These are phyloP conservation scores for Tipula helvola DNA, from an alignment of 2,888 invertebrate species.

Conservation along the genomic window DNA sequence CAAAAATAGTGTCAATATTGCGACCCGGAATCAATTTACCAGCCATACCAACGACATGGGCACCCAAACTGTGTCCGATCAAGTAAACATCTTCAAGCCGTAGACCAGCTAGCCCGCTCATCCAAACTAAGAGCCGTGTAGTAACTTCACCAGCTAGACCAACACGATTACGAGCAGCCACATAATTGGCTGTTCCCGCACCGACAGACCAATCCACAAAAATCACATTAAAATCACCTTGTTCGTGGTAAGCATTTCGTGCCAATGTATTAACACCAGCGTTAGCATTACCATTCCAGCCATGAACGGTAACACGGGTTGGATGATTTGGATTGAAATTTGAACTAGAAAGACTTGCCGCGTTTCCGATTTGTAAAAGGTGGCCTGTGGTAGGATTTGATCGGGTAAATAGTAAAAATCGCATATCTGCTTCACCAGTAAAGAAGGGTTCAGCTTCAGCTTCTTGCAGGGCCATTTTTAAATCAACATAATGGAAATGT, in stretches of 20 bases:
- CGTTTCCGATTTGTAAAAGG: not conserved
- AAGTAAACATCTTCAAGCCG: conserved; percentile 36
- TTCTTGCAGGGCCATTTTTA: not conserved
- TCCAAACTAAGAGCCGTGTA: not conserved
- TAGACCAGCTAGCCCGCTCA: conserved; percentile 22
- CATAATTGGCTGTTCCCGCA: conserved; percentile 42
- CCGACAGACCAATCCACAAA: conserved; percentile 47
- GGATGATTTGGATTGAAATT: not conserved
- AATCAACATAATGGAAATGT: not conserved
- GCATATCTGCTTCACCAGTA: not conserved
- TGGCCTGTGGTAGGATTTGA: not conserved
- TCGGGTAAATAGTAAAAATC: not conserved
- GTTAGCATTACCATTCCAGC: conserved; percentile 24
- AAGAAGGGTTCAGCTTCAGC: not conserved
- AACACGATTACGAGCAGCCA: conserved; percentile 38
- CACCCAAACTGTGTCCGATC: conserved; percentile 46
- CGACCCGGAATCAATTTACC: conserved; percentile 42
- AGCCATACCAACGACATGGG: conserved; percentile 43
- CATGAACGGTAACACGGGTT: not conserved
- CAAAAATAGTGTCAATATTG: conserved; percentile 21
- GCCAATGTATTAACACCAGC: not conserved
- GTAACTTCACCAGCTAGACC: conserved; percentile 20
- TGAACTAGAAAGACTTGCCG: not conserved
- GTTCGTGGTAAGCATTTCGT: conserved; percentile 37
- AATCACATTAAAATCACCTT: conserved; percentile 45